Evolutionary conservation across 2,888 invertebrate species (phyloP), one percentile per base, ranked within the genome.

Genomic region (Drosophila cognata): DNA sequence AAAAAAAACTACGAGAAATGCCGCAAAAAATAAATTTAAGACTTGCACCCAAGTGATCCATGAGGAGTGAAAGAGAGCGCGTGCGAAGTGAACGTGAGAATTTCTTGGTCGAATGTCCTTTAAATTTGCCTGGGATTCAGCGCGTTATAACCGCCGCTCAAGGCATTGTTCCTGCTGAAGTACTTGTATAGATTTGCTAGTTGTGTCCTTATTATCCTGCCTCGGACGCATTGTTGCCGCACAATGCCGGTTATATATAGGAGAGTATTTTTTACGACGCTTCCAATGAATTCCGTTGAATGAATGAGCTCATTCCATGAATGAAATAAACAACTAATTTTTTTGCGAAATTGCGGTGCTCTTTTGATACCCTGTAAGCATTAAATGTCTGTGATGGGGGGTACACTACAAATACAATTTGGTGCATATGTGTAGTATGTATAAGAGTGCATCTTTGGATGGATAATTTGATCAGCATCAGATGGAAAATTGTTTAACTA

Each of bases 171-270:
- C 71, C 61, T 46, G 1, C 56, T 88, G 70, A 83, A 87, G 86
- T 84, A 66, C 79, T 77, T 78, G 80, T 71, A 74, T 58, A 85
- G 85, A 85, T 84, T 88, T 86, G 86, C 77, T 86, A 88, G 86
- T 87, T 82, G 79, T 87, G 84, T 87, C 84, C 86, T 86, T 87
- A 86, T 88, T 87, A 88, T 87, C 53, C 77, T 71, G 76, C 71
- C 76, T 66, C 61, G 73, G 77, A 73, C 73, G 78, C 71, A 82
- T 86, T 85, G 84, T 80, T 77, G 61, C 51, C 58, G 57, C 74
- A 81, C 81, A 81, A 81, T 77, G 71, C 55, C 28, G 57, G 61
- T 29, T 36, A 35, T 28, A 72, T 63, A 5, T n/a, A 50, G 51
- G 8, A 69, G 69, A 74, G 28, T 29, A 28, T 77, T 70, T 77